phyloP scores from a whole-genome alignment of 2,797 vertebrate genomes.

The Anas acuta region DNA sequence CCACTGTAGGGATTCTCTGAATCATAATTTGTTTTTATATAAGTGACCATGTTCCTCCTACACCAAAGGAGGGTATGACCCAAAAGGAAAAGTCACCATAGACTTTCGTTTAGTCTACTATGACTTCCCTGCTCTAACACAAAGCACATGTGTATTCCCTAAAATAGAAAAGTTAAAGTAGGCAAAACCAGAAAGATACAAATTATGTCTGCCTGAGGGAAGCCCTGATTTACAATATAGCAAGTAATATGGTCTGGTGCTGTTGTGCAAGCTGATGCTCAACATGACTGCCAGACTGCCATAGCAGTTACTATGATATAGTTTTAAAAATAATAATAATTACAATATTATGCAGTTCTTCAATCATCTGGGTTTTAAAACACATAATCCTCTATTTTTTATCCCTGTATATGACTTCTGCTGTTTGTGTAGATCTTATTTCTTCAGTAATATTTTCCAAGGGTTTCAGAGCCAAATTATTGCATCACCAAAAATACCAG shows the following conservation, averaged over 20 bases:
- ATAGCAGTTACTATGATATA: not conserved
- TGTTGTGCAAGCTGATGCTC: not conserved
- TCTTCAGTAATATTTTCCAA: conserved; percentile 19
- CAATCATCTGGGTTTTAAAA: not conserved
- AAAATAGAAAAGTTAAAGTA: conserved; percentile 62
- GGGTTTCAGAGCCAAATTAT: not conserved
- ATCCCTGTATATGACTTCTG: not conserved
- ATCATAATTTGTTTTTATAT: conserved; percentile 52
- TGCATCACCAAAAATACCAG: not conserved
- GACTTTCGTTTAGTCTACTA: conserved; percentile 38
- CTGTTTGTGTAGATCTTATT: not conserved
- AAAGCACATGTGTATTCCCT: conserved; percentile 52
- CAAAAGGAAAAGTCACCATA: conserved; percentile 27
- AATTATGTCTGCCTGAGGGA: conserved; percentile 37
- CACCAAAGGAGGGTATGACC: conserved; percentile 40
- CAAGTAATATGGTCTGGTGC: not conserved
- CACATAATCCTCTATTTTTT: not conserved
- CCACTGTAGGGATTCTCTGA: conserved; percentile 48
- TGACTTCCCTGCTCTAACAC: conserved; percentile 47
- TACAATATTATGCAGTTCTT: not conserved
- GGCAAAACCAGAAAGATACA: conserved; percentile 36
- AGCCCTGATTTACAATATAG: conserved; percentile 5
- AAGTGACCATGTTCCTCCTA: conserved; percentile 53
- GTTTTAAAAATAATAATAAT: not conserved
- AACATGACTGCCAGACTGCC: not conserved